These are phyloP conservation scores for Machimus rusticus DNA, from an alignment of 2,888 invertebrate species.

Conservation along the genomic window DNA sequence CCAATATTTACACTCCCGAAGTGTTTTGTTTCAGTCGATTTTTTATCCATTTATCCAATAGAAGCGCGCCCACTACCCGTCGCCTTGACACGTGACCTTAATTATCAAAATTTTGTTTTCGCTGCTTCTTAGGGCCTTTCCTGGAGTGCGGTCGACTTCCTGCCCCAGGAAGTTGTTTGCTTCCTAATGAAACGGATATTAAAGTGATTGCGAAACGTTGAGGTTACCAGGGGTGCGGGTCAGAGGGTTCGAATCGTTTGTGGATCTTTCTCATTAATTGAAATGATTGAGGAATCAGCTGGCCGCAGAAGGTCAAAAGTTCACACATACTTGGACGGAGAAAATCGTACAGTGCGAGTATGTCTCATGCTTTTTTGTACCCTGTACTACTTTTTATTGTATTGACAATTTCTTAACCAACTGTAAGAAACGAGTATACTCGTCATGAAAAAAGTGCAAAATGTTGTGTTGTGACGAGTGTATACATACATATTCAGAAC, in stretches of 20 bases:
- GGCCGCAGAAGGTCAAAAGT: neutral
- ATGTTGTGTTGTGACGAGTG: too few species aligned
- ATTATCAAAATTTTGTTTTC: conserved; percentile 34
- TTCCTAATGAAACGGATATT: conserved; percentile 38
- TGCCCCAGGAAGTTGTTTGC: conserved; percentile 6
- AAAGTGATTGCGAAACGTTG: conserved; percentile 28
- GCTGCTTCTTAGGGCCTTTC: neutral
- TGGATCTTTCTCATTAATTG: conserved; percentile 14
- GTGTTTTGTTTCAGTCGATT: conserved; percentile 39
- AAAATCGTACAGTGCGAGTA: too few species aligned
- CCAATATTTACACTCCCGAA: conserved; percentile 33
- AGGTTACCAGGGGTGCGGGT: neutral
- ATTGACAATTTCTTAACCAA: too few species aligned
- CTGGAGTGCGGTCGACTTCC: neutral
- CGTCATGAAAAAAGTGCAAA: too few species aligned
- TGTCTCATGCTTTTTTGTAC: too few species aligned
- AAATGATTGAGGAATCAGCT: conserved; percentile 25
- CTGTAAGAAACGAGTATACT: too few species aligned
- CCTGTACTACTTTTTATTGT: too few species aligned
- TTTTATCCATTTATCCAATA: conserved; percentile 37
- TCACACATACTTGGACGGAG: neutral
- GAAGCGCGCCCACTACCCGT: conserved; percentile 26
- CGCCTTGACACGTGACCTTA: conserved; percentile 33
- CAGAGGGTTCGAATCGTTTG: conserved; percentile 1
- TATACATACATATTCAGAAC: too few species aligned